A percentile compares a stretch with the other conserved stretches of the same genome.
Evolutionary conservation across 64 coral and sea anemone species (phyloP).

Genomic region (Montipora sp.): DNA sequence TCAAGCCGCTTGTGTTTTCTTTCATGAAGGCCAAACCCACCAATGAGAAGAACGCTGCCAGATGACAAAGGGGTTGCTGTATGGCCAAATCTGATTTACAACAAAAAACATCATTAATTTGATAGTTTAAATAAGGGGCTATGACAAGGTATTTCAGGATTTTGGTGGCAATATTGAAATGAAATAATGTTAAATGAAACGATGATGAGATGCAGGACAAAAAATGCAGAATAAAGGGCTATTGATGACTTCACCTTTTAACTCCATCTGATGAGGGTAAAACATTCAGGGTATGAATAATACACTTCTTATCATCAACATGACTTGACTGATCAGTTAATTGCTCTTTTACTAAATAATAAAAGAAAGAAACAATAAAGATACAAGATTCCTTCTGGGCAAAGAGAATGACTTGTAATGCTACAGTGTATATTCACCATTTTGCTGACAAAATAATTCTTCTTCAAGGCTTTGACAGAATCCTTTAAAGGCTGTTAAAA

Average conservation of each 20-base stretch:
- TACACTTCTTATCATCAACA: neutral
- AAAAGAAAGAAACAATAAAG: neutral
- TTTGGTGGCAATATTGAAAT: no score
- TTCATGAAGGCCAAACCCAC: slow-evolving; percentile 60
- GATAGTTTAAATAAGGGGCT: neutral
- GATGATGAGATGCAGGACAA: no score
- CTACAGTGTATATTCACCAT: neutral
- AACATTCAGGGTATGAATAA: slow-evolving; percentile 2
- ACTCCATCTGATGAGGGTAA: slow-evolving; percentile 4
- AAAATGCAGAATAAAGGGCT: no score
- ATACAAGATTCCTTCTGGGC: neutral
- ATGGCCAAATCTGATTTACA: slow-evolving; percentile 47
- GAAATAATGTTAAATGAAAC: no score
- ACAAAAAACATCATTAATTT: neutral
- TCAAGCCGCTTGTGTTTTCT: slow-evolving; percentile 56
- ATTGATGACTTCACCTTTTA: slow-evolving; percentile 1
- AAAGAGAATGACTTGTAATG: neutral
- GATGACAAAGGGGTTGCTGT: slow-evolving; percentile 16
- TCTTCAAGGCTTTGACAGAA: slow-evolving; percentile 57
- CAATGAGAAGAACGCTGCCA: slow-evolving; percentile 21
- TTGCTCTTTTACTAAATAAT: neutral
- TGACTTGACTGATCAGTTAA: neutral
- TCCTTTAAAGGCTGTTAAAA: slow-evolving; percentile 77
- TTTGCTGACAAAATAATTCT: slow-evolving; percentile 64
- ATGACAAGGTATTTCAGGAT: no score